Conservation (phyloP, 2,113 vertebrate genomes). For the Forbesichthys agassizii region DNA sequence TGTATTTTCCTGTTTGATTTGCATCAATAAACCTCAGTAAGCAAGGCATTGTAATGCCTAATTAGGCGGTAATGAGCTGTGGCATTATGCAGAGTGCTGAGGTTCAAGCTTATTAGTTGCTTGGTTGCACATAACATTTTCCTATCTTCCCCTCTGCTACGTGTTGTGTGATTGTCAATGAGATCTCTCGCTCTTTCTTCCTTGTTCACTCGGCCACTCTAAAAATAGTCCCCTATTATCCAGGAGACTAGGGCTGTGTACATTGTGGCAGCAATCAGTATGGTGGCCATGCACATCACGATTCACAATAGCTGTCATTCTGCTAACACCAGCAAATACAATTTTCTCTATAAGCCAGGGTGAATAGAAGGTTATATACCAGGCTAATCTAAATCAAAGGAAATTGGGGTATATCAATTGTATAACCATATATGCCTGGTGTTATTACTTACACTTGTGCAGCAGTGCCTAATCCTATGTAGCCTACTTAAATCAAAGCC, state of each 20-base stretch:
- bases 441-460: not conserved
- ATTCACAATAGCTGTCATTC: conserved; percentile 73
- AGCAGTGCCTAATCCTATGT: not conserved
- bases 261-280: conserved; percentile 75
- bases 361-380: conserved; percentile 39
- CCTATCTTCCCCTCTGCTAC: conserved; percentile 60
- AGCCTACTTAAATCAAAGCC: not conserved
- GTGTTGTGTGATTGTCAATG: conserved; percentile 72
- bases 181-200: conserved; percentile 39
- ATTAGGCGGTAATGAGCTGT: conserved; percentile 81
- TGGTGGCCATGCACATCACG: conserved; percentile 67
- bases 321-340: conserved; percentile 67
- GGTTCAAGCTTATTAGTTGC: conserved; percentile 85
- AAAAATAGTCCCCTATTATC: conserved; percentile 78
- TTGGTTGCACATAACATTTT: conserved; percentile 82
- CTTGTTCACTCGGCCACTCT: conserved; percentile 49
- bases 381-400: conserved; percentile 46
- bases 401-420: not conserved
- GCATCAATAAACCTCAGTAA: conserved; percentile 79
- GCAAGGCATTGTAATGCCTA: conserved; percentile 80
- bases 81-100: conserved; percentile 79
- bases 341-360: conserved; percentile 54
- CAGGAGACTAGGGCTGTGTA: conserved; percentile 65
- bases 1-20: conserved; percentile 78
- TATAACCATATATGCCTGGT: not conserved